phyloP scores from a whole-genome alignment of 1,140 invertebrate genomes.

The Lamellibrachia luymesi region DNA sequence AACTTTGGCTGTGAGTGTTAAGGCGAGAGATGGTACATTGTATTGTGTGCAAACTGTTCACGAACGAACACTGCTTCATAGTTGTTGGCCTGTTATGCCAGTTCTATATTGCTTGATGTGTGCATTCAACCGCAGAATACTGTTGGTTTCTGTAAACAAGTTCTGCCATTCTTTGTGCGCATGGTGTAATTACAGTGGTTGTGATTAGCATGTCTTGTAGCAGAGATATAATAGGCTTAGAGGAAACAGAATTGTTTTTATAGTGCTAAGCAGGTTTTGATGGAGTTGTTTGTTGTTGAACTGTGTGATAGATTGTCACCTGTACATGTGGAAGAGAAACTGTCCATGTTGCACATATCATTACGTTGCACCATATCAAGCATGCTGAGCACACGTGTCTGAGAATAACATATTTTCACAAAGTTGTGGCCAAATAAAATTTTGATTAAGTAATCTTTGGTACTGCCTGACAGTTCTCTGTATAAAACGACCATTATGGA shows the following conservation, averaged over 20 bases:
- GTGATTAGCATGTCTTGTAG: not conserved
- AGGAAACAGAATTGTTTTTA: not conserved
- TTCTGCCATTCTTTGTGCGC: not conserved
- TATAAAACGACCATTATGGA: not conserved
- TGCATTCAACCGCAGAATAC: too few species aligned
- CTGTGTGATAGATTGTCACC: not conserved
- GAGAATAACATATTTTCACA: not conserved
- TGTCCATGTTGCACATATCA: not conserved
- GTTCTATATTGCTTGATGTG: not conserved
- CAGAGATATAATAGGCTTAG: not conserved
- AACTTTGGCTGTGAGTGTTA: not conserved
- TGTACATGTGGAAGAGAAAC: not conserved
- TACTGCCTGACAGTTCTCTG: not conserved
- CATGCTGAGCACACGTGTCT: not conserved
- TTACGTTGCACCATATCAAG: not conserved
- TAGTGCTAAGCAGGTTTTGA: not conserved
- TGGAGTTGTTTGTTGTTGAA: slow-evolving; percentile 1
- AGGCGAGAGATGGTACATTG: not conserved
- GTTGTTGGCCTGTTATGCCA: not conserved
- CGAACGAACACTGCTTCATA: not conserved
- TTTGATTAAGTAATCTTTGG: not conserved
- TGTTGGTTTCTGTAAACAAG: too few species aligned
- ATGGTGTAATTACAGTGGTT: not conserved
- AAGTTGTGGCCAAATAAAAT: not conserved
- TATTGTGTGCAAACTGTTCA: not conserved